Base-by-base conservation (phyloP, 2,797 vertebrate genomes). In the Lindbergichthys nudifrons region DNA sequence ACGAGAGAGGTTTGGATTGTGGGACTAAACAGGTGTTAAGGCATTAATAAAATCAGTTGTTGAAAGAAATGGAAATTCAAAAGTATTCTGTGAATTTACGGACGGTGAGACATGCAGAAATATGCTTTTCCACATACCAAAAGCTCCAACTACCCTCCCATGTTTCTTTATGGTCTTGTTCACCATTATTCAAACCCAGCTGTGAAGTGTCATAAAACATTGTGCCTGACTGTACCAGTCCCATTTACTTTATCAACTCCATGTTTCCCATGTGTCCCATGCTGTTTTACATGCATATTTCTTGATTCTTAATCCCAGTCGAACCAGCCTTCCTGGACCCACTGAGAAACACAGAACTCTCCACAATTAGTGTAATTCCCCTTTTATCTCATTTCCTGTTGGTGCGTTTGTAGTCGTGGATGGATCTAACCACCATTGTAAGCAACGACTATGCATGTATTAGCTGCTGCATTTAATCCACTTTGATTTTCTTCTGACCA, bases 301-400 rank as follows among this genome's bases (percentile, higher is more conserved):
- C 61, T 73, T 51, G 30, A 85, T 47, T 70, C 66, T 70, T 69
- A 66, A 76, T 80, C 32, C 32, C 6, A 2, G 60, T 77, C 39
- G 21, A 70, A 51, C 19, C 50, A 30, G 65, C 58, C 70, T 71
- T 84, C 63, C 58, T 63, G 70, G 46, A 73, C 66, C 42, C 60
- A 73, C 66, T 59, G 64, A 79, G 46, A 83, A 78, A 70, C 66
- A 59, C 32, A 2, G 42, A 76, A 65, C 64, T 65, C 21, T 36
- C 56, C 52, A 66, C 70, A 84, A 84, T 91, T 87, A 76, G 65
- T 52, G 53, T 80, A 80, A 82, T 84, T 88, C 51, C 36, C 51
- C 61, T 73, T 64, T 80, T 76, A 90, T 88, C 89, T 86, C 61
- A 76, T 63, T 91, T 92, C 87, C 88, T 89, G 83, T 85, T 59